A percentile compares a stretch with the other conserved stretches of the same genome.
Conservation (phyloP, 2,888 invertebrate genomes). For the Nematopogon swammerdamellus region DNA sequence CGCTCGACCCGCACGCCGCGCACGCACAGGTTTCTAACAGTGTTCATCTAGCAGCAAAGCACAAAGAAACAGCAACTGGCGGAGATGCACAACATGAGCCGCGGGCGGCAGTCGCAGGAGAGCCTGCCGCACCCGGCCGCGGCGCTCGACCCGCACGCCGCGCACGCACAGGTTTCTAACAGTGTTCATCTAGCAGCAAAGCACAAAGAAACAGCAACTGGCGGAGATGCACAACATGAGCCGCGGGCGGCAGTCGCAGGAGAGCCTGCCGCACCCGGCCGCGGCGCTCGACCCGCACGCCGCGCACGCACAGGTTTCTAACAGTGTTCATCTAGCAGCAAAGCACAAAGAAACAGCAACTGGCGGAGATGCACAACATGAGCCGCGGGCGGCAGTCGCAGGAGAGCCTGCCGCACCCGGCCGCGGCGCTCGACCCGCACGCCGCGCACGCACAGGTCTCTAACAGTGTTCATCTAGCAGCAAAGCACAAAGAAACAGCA, state of each 20-base stretch:
- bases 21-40: no score
- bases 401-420: constrained; percentile 27
- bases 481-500: no score
- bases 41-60: no score
- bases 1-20: constrained; percentile 4
- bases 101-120: constrained; percentile 37
- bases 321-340: no score
- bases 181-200: no score
- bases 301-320: no score
- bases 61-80: constrained; percentile 47
- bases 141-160: constrained; percentile 4
- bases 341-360: constrained; percentile 45
- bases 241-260: constrained; percentile 36
- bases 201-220: constrained; percentile 44
- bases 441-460: no score
- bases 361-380: constrained; percentile 30
- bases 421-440: constrained; percentile 3
- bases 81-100: constrained; percentile 26
- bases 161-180: no score
- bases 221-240: constrained; percentile 31
- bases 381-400: constrained; percentile 37
- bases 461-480: no score
- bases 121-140: constrained; percentile 20
- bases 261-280: constrained; percentile 23
- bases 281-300: constrained; percentile 3